Evolutionary conservation across 2,797 vertebrate species (phyloP).

Genomic region (Aplochiton taeniatus): DNA sequence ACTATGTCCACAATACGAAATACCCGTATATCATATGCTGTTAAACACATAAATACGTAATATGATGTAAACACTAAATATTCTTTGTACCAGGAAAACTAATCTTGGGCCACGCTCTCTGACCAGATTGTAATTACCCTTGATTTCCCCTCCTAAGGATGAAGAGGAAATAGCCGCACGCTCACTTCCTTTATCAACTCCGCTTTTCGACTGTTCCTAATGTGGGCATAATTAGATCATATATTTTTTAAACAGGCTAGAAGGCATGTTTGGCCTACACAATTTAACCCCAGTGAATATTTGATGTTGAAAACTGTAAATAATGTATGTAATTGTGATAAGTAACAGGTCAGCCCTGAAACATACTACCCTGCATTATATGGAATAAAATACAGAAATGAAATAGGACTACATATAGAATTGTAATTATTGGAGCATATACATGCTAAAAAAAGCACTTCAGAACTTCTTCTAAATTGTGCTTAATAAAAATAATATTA

Average conservation of each 20-base stretch:
- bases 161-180: conserved; percentile 29
- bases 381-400: conserved; percentile 24
- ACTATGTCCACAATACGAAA: no score
- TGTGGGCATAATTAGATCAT: conserved; percentile 30
- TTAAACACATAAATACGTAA: not conserved
- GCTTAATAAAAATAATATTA: no score
- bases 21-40: no score
- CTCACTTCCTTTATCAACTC: conserved; percentile 39
- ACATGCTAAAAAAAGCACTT: not conserved
- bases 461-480: not conserved
- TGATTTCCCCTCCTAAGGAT: conserved; percentile 15
- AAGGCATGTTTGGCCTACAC: conserved; percentile 42
- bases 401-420: conserved; percentile 5
- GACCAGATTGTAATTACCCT: conserved; percentile 35
- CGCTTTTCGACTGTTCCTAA: conserved; percentile 8
- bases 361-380: conserved; percentile 13
- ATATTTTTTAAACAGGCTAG: conserved; percentile 43
- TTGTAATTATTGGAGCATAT: conserved; percentile 5
- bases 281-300: conserved; percentile 48
- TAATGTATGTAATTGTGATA: conserved; percentile 52
- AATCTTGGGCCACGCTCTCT: conserved; percentile 28
- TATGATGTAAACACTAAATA: not conserved
- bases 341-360: conserved; percentile 31
- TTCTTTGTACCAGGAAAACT: not conserved
- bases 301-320: conserved; percentile 50